Percentiles rank a stretch among this genome's conserved stretches.
phyloP scores from a whole-genome alignment of 2,888 invertebrate genomes.

The Boloria selene region DNA sequence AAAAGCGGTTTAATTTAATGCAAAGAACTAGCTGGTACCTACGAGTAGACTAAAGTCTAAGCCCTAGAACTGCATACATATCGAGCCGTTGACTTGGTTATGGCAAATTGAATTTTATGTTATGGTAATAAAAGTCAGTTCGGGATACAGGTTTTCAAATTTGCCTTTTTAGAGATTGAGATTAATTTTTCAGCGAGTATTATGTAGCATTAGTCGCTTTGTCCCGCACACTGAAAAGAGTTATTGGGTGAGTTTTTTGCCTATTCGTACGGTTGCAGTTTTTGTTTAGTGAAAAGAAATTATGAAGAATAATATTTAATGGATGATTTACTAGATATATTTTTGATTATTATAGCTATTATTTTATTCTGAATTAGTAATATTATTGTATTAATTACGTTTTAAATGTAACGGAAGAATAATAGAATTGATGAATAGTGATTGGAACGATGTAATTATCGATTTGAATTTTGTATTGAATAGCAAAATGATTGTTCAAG shows the following conservation, averaged over 20 bases:
- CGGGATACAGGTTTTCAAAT: background rate
- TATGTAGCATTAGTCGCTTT: conserved; percentile 14
- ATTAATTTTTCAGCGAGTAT: conserved; percentile 27
- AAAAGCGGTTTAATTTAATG: conserved; percentile 35
- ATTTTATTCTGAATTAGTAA: too few relatives aligned
- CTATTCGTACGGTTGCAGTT: background rate
- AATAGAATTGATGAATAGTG: too few relatives aligned
- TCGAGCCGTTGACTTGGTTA: conserved; percentile 11
- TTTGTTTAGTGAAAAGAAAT: too few relatives aligned
- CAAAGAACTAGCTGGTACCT: conserved; percentile 30
- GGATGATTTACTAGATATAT: too few relatives aligned
- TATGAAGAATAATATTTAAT: too few relatives aligned
- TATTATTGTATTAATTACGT: too few relatives aligned
- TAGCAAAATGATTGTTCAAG: too few relatives aligned
- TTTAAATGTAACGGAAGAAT: too few relatives aligned
- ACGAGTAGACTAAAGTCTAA: conserved; percentile 25
- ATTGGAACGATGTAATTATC: too few relatives aligned
- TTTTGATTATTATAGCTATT: too few relatives aligned
- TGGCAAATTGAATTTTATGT: conserved; percentile 18
- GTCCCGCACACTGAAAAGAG: conserved; percentile 10
- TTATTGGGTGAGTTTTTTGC: conserved; percentile 11
- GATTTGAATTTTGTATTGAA: too few relatives aligned
- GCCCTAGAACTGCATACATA: conserved; percentile 25
- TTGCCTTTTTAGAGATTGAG: conserved; percentile 14
- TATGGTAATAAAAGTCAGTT: conserved; percentile 17